Evolutionary conservation across 1,140 invertebrate species (phyloP), one percentile per base, ranked within the genome.

Genomic region (Drosophila busckii): DNA sequence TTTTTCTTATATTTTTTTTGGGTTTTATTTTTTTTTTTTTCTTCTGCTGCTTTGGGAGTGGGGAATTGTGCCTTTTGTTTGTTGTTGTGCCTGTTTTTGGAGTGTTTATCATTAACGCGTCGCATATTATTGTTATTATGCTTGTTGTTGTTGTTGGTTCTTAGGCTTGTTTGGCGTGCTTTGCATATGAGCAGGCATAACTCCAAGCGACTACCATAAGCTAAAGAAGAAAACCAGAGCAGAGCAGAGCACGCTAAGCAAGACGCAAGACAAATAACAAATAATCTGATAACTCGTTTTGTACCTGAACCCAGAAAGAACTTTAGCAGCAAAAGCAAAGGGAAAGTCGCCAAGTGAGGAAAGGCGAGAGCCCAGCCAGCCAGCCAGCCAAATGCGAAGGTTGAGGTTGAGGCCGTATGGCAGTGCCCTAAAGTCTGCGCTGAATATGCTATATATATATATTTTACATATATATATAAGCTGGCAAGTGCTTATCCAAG

Each of bases 211-310:
- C 73, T 82, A 70, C 73, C 80, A 65, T 54, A 80, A 80, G 58
- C 7, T 16, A 9, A 32, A 32, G 22, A 22, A 56, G 16, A 49
- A 32, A 49, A 64, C n/a, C n/a, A n/a, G n/a, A n/a, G n/a, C 50
- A 70, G 23, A 49, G 23, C 31, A 12, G 31, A 55, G 19, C 38
- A 44, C 59, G 34, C 45, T 59, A 49, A 60, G 48, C 65, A 42
- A 61, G 66, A 56, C 58, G 46, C n/a, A 73, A 82, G 65, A 69
- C 64, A 75, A 70, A 82, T 82, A 83, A 83, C 76, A 83, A 83
- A 83, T 83, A 83, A 83, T 83, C 76, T 83, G 76, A 83, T 83
- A 83, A 83, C 76, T 83, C 76, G 76, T 83, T 83, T 83, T 83
- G 76, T 83, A 73, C 73, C 73, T 80, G 68, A 63, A 44, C 32